These are phyloP conservation scores for Temnothorax curvispinosus DNA, from an alignment of 1,140 invertebrate species.

Conservation along the genomic window DNA sequence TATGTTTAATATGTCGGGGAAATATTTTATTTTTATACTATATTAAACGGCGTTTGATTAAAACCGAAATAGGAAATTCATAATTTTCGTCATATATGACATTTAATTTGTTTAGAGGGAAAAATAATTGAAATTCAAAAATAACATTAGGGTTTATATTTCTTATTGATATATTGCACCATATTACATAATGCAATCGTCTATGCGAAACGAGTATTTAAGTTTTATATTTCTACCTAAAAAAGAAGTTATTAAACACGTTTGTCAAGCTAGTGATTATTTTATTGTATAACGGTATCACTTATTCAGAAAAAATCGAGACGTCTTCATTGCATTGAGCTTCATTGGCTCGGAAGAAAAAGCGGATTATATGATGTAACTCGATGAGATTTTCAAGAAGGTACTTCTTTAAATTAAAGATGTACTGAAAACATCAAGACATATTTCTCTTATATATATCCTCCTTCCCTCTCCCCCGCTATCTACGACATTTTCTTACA, in stretches of 20 bases:
- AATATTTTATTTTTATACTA: neutral
- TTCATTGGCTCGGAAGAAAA: constrained; percentile 36
- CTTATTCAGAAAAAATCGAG: constrained; percentile 32
- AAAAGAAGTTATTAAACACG: neutral
- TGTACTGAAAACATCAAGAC: constrained; percentile 29
- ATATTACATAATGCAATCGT: neutral
- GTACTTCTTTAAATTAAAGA: constrained; percentile 51
- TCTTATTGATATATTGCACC: neutral
- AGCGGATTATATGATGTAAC: constrained; percentile 30
- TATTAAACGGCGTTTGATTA: neutral
- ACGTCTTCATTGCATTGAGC: neutral
- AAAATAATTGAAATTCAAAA: neutral
- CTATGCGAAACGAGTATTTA: neutral
- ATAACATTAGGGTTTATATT: neutral
- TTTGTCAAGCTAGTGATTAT: neutral
- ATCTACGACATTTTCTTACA: neutral
- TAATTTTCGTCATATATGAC: neutral
- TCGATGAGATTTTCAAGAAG: constrained; percentile 50
- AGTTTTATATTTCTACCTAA: neutral
- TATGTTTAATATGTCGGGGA: neutral
- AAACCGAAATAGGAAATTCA: neutral
- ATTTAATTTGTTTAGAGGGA: neutral
- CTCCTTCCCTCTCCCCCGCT: neutral
- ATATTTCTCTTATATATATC: constrained; percentile 19
- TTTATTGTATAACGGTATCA: constrained; percentile 6